Base-by-base conservation (phyloP, 1,140 invertebrate genomes). In the Acyrthosiphon pisum region DNA sequence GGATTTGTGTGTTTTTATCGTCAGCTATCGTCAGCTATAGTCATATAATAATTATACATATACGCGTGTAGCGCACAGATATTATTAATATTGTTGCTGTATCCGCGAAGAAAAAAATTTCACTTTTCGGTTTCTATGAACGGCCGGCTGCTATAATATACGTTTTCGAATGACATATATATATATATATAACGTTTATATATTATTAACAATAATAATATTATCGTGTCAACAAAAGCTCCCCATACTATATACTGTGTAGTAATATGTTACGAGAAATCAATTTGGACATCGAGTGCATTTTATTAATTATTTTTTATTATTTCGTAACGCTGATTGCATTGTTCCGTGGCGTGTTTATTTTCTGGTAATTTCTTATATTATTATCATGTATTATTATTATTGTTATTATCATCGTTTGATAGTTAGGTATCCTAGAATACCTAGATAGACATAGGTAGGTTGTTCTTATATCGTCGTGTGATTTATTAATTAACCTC, bases 111-210 rank as follows among this genome's bases (percentile, higher is more conserved):
- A 50, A 88, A 88, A 87, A 20, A 88, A 50, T 88, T 87, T 87
- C 86, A 88, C 46, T 88, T 88, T 88, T 88, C 18, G 46, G n/a
- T 88, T 88, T 50, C 46, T 50, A 88, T 50, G n/a, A 88, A 50
- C 44, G 9, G 26, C 11, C 6, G 30, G 46, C 22, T 41, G 44
- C 14, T 22, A 8, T 35, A 87, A 11, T n/a, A 37, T 22, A 23
- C 76, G 41, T 86, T 46, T 84, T 86, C 26, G 37, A 86, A 88
- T 35, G 18, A 23, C 18, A n/a, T 87, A 50, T 87, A 46, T 46
- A 60, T 56, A n/a, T 87, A 50, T 87, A 46, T 46, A 60, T 56
- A 60, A 60, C 56, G 30, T 11, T 4, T 14, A 68, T n/a, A 68
- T n/a, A n/a, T 11, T n/a, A n/a, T 11, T 68, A 18, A n/a, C 60